These are phyloP conservation scores for Toxonevra muliebris DNA, from an alignment of 2,888 invertebrate genomes.

Conservation along the genomic window DNA sequence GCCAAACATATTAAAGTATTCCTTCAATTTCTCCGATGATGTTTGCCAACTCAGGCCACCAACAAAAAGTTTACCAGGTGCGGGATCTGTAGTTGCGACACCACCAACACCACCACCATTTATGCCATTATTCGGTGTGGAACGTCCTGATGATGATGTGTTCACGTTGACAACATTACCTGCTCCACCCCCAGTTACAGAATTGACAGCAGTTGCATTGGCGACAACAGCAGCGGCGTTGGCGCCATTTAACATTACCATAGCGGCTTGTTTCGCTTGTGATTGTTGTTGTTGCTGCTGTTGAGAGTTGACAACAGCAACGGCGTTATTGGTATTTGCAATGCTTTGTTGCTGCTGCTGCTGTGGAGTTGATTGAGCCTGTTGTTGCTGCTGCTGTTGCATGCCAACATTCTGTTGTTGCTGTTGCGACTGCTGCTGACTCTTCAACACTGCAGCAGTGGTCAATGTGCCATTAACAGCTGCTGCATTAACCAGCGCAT, in stretches of 20 bases:
- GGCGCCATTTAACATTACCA: constrained; percentile 43
- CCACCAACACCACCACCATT: constrained; percentile 65
- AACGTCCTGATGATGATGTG: constrained; percentile 78
- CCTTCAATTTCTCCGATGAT: constrained; percentile 88
- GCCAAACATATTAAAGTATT: constrained; percentile 93
- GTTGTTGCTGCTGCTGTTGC: constrained; percentile 40
- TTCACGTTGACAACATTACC: constrained; percentile 45
- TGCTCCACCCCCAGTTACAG: constrained; percentile 31
- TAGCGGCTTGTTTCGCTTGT: constrained; percentile 39
- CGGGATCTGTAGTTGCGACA: constrained; percentile 70
- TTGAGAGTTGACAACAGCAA: constrained; percentile 65
- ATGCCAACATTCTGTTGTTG: constrained; percentile 31
- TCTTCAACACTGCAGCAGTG: constrained; percentile 58
- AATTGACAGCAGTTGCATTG: constrained; percentile 29
- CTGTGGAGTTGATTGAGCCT: constrained; percentile 40
- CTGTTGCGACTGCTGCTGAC: constrained; percentile 51
- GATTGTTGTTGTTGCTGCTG: constrained; percentile 55
- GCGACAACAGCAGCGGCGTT: constrained; percentile 33
- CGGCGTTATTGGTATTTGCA: constrained; percentile 40
- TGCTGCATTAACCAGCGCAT: constrained; percentile 64
- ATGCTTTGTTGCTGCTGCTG: constrained; percentile 51
- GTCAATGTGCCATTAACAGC: constrained; percentile 62
- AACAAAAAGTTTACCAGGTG: constrained; percentile 88
- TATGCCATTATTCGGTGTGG: constrained; percentile 72
- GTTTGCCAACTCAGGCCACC: constrained; percentile 95